phyloP scores from a whole-genome alignment of 2,888 invertebrate genomes.

The Scaptodrosophila latifasciaeformis region DNA sequence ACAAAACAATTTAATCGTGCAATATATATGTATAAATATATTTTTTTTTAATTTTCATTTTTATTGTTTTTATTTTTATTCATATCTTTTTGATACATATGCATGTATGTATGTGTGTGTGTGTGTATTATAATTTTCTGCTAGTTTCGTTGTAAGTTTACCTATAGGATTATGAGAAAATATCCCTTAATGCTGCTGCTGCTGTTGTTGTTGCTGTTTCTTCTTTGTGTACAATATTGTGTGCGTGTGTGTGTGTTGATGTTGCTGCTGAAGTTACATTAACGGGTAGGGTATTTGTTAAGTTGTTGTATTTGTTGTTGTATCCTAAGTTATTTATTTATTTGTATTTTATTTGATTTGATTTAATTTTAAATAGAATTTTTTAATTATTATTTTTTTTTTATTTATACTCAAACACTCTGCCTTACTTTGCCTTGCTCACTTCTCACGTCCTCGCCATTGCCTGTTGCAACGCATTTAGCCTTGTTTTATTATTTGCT shows the following conservation, averaged over 20 bases:
- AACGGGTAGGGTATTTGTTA: neutral
- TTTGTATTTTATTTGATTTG: no score
- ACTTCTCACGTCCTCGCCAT: neutral
- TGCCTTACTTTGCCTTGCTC: neutral
- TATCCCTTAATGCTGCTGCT: no score
- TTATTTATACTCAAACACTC: no score
- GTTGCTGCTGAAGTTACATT: slow-evolving; percentile 1
- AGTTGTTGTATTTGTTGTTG: slow-evolving; percentile 11
- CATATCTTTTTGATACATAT: no score
- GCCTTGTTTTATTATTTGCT: neutral
- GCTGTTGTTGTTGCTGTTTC: no score
- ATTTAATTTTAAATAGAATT: no score
- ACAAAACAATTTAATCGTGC: neutral
- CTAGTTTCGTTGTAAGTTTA: slow-evolving; percentile 1
- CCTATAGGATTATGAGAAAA: neutral
- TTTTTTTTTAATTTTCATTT: no score
- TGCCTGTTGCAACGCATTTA: neutral
- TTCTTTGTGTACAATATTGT: no score
- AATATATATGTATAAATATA: neutral
- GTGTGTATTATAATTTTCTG: slow-evolving; percentile 2
- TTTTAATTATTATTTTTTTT: no score
- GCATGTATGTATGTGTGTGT: slow-evolving; percentile 1
- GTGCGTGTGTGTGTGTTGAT: neutral
- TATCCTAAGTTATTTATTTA: slow-evolving; percentile 9
- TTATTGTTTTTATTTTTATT: no score